phyloP scores from a whole-genome alignment of 2,797 vertebrate species.

The Gymnodraco acuticeps region DNA sequence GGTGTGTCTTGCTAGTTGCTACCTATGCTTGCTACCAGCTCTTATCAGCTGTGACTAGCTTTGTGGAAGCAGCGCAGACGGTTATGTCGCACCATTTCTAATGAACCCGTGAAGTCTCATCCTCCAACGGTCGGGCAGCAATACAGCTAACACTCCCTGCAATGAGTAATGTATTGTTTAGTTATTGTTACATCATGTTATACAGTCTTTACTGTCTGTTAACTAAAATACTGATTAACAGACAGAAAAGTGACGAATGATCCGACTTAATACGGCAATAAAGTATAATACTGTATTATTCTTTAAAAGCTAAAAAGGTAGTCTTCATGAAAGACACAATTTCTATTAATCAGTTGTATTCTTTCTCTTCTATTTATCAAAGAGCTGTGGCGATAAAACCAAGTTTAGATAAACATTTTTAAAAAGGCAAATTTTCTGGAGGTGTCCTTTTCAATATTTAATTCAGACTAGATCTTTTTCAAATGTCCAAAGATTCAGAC shows the following conservation, averaged over 20 bases:
- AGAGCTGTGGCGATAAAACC: neutral
- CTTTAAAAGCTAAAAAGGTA: neutral
- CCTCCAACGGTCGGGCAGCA: neutral
- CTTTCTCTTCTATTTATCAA: neutral
- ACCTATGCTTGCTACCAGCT: constrained; percentile 22
- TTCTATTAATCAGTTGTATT: too few relatives aligned
- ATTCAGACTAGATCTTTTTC: neutral
- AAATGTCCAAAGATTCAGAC: neutral
- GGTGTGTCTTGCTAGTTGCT: neutral
- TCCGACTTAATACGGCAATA: too few relatives aligned
- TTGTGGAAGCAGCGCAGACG: neutral
- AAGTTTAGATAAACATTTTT: neutral
- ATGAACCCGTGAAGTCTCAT: neutral
- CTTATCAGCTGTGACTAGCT: constrained; percentile 40
- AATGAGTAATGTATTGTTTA: neutral
- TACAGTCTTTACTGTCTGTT: too few relatives aligned
- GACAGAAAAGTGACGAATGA: too few relatives aligned
- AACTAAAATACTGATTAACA: too few relatives aligned
- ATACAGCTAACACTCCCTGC: neutral
- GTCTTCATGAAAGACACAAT: too few relatives aligned
- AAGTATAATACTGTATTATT: neutral
- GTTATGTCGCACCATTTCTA: neutral
- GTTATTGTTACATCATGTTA: too few relatives aligned
- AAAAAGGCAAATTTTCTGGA: neutral
- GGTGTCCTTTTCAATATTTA: neutral